Conservation (phyloP, 35 echinoderm and acorn worm species). For the Strongylocentrotus purpuratus region DNA sequence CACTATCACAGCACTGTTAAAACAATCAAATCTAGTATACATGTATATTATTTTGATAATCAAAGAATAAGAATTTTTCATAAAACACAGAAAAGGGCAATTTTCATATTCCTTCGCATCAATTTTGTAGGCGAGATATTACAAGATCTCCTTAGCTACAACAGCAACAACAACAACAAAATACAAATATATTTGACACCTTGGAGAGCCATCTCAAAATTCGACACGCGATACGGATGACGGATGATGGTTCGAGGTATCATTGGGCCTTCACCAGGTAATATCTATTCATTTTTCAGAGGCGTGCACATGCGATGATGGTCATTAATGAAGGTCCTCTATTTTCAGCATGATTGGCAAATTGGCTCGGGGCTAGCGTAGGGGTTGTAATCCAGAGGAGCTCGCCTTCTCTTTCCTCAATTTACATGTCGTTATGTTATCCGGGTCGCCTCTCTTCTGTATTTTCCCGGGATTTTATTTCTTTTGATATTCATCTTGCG, state of each 20-base stretch:
- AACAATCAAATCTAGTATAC: no score
- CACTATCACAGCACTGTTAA: no score
- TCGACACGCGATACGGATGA: not conserved
- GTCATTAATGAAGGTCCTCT: not conserved
- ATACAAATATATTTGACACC: not conserved
- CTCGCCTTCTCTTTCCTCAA: not conserved
- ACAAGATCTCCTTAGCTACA: no score
- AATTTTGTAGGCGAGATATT: no score
- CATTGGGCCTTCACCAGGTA: not conserved
- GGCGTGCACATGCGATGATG: not conserved
- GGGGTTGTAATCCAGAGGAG: not conserved
- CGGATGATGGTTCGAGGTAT: not conserved
- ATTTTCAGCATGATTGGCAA: not conserved
- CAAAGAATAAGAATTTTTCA: no score
- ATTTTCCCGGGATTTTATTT: not conserved
- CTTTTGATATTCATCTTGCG: not conserved
- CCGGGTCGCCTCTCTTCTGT: not conserved
- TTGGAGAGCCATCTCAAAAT: not conserved
- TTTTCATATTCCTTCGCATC: no score
- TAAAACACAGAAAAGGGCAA: no score
- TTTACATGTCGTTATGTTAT: constrained; percentile 1
- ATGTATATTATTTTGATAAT: no score
- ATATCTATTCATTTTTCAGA: not conserved
- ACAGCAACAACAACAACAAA: not conserved
- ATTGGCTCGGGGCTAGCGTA: not conserved